Base-by-base conservation (phyloP, 2,113 vertebrate species). In the Bombycilla garrulus region DNA sequence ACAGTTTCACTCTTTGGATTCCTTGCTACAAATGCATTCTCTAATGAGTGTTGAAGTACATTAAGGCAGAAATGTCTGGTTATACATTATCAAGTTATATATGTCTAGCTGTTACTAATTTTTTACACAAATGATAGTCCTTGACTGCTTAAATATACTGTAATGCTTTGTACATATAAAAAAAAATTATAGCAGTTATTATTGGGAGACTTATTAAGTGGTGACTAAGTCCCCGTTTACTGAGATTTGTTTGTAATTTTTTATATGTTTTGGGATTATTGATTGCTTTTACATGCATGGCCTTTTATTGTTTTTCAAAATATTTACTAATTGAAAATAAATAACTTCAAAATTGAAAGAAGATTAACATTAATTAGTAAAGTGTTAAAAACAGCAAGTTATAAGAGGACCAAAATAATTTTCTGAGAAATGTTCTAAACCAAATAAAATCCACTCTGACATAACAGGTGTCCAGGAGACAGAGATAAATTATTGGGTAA, bases 381-480 rank as follows among this genome's bases (percentile, higher is more conserved):
- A 85, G 12, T 73, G 9, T 76, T 83, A 5, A 29, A 61, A 60
- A 40, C 11, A 66, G 6, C 36, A 86, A 73, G 19, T 23, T 31
- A 53, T 86, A 71, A 74, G 7, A 83, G 19, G 20, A 70, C 58
- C 20, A 60, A 57, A 67, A 79, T 50, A 35, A 29, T 47, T 86
- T 91, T 40, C 36, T 69, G 15, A 72, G 18, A 64, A 83, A 24
- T 2, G 3, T 80, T 53, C 18, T 88, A 73, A 85, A 72, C 67
- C 2, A 1, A 69, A 3, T 60, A 67, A 48, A 92, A 81, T 33
- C 7, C 8, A 57, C 19, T 15, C 5, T 85, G 7, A 12, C 8
- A 22, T 20, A 90, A 54, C 0, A 0, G 12, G 24, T 60, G 10
- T 60, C 70, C 12, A 12, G 25, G 42, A 76, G 42, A 70, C 33